A percentile compares a stretch with the other conserved stretches of the same genome.
Evolutionary conservation across 2,797 vertebrate species (phyloP).

Genomic region (Periophthalmus magnuspinnatus): DNA sequence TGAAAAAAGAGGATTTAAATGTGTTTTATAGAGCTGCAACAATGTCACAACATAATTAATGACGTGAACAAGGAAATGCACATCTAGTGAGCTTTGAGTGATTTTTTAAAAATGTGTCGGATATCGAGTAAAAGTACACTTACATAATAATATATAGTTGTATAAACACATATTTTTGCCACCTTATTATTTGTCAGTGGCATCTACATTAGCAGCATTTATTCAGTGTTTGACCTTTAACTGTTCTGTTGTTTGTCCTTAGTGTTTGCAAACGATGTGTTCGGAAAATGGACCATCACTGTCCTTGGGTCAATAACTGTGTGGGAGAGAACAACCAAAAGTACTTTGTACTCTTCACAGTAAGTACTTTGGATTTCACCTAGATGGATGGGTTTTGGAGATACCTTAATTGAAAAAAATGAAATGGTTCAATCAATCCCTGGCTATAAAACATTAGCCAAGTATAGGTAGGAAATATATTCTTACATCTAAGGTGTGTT

Average conservation of each 20-base stretch:
- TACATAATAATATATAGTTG: no score
- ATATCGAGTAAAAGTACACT: background rate
- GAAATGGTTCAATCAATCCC: background rate
- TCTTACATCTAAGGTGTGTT: background rate
- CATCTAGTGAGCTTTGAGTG: no score
- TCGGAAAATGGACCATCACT: slow-evolving; percentile 99
- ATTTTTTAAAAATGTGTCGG: background rate
- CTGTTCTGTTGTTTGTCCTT: slow-evolving; percentile 17
- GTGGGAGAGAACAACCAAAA: slow-evolving; percentile 99
- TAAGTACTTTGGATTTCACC: slow-evolving; percentile 73
- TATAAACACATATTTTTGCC: no score
- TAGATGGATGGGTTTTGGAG: background rate
- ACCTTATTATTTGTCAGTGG: no score
- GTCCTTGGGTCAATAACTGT: slow-evolving; percentile 99
- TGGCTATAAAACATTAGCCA: background rate
- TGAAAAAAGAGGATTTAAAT: background rate
- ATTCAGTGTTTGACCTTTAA: no score
- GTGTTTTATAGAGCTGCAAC: background rate
- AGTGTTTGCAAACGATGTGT: slow-evolving; percentile 98
- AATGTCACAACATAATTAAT: no score
- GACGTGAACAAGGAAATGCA: no score
- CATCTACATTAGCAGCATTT: no score
- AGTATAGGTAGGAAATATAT: background rate
- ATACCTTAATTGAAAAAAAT: background rate
- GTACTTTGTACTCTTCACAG: slow-evolving; percentile 99